A percentile compares a stretch with the other conserved stretches of the same genome.
phyloP scores from a whole-genome alignment of 1,140 invertebrate genomes.

The Bombus impatiens region DNA sequence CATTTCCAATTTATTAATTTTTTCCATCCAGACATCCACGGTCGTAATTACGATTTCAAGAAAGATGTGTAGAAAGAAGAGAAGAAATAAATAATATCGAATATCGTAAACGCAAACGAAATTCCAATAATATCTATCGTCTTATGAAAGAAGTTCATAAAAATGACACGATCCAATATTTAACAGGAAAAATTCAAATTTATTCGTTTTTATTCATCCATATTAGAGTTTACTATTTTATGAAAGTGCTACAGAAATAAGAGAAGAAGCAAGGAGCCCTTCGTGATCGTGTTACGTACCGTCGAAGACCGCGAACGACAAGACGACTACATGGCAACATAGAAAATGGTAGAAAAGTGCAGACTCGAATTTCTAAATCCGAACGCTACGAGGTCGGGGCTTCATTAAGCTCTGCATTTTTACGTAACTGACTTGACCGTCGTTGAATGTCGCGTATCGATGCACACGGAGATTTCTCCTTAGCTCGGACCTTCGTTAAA shows the following conservation, averaged over 20 bases:
- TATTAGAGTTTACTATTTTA: too few relatives aligned
- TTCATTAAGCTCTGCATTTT: slow-evolving; percentile 76
- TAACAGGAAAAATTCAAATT: not conserved
- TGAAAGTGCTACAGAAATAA: too few relatives aligned
- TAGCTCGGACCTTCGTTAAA: not conserved
- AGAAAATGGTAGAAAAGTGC: slow-evolving; percentile 27
- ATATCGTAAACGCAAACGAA: too few relatives aligned
- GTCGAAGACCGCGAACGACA: slow-evolving; percentile 44
- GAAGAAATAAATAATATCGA: too few relatives aligned
- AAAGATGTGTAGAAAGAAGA: too few relatives aligned
- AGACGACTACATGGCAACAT: slow-evolving; percentile 40
- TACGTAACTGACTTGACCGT: slow-evolving; percentile 68
- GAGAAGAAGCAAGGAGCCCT: not conserved
- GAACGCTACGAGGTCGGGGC: slow-evolving; percentile 56
- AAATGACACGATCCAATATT: too few relatives aligned
- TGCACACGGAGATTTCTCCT: slow-evolving; percentile 10
- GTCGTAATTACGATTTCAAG: too few relatives aligned
- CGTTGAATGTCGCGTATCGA: slow-evolving; percentile 62
- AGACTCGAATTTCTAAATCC: slow-evolving; percentile 59
- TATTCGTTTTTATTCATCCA: not conserved
- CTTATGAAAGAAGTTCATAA: too few relatives aligned
- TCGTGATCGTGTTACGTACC: slow-evolving; percentile 28
- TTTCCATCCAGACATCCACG: too few relatives aligned
- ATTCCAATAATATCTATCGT: too few relatives aligned
- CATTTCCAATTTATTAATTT: too few relatives aligned